Evolutionary conservation across 2,113 vertebrate genomes (phyloP).

Genomic region (Octodon degus): DNA sequence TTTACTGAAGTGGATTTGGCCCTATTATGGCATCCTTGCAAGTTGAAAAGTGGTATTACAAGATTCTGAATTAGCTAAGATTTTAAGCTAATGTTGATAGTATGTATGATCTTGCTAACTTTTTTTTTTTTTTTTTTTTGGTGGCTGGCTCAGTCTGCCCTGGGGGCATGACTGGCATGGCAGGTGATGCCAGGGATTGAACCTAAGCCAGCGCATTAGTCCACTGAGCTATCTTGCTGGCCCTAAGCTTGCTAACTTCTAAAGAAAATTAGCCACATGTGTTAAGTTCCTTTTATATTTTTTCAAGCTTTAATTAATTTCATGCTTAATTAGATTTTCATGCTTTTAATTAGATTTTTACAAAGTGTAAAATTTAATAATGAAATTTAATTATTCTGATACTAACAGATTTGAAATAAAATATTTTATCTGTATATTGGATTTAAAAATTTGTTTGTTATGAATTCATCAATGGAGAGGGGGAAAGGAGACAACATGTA

Average conservation of each 20-base stretch:
- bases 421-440: background rate
- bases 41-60: background rate
- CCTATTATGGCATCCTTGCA: background rate
- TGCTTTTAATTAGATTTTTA: constrained; percentile 25
- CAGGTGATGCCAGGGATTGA: too few species aligned
- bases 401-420: constrained; percentile 31
- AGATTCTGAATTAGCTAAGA: background rate
- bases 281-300: background rate
- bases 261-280: background rate
- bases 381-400: background rate
- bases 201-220: too few species aligned
- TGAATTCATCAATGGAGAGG: background rate
- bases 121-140: background rate
- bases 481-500: background rate
- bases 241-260: background rate
- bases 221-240: too few species aligned
- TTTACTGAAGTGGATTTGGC: background rate
- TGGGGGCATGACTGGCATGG: too few species aligned
- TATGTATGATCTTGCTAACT: background rate
- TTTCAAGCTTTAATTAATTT: background rate
- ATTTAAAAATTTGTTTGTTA: background rate
- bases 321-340: background rate
- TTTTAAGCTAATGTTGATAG: background rate
- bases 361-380: background rate
- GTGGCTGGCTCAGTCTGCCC: too few species aligned